Base-by-base conservation (phyloP, 2,888 invertebrate species). In the Caenorhabditis sp. region DNA sequence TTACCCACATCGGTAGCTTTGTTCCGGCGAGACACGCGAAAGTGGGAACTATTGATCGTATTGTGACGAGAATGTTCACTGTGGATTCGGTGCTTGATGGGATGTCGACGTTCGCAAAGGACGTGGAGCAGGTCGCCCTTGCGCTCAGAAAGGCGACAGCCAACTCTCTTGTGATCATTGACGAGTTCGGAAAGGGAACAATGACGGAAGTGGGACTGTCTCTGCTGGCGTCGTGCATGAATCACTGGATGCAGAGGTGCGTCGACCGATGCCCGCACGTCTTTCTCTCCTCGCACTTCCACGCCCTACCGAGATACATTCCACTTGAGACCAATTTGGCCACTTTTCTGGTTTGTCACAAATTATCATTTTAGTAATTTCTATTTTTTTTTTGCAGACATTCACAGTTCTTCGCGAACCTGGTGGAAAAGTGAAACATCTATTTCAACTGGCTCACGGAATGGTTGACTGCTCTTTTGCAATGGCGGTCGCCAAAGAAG, bases 121-220 rank as follows among this genome's bases (percentile, higher is more conserved):
- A 95, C 88, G 90, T 95, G 58, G 92, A 93, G 86, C 95, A 95
- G 92, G 94, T 95, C 6, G 71, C 94, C 2, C 90, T 92, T 17
- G 93, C 94, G 2, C 89, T 94, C 2, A 91, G 92, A 81, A 92
- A 92, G 81, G 92, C 93, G 0, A 92, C 92, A 0, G 89, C 91
- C 0, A 90, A 91, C 76, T 94, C 95, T 0, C 90, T 96, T 2
- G 91, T 96, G 0, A 91, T 96, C 30, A 91, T 95, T 37, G 96
- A 96, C 90, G 95, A 95, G 91, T 95, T 95, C 91, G 95, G 95
- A 3, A 93, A 93, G 89, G 94, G 95, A 73, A 95, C 95, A 1
- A 89, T 90, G 82, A 89, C 89, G 63, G 90, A 92, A 2, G 95
- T 95, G 90, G 95, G 95, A 0, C 90, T 93, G 39, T 92, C 94